Evolutionary conservation across 2,888 invertebrate species (phyloP).

Genomic region (Acanthococcus lagerstroemiae): DNA sequence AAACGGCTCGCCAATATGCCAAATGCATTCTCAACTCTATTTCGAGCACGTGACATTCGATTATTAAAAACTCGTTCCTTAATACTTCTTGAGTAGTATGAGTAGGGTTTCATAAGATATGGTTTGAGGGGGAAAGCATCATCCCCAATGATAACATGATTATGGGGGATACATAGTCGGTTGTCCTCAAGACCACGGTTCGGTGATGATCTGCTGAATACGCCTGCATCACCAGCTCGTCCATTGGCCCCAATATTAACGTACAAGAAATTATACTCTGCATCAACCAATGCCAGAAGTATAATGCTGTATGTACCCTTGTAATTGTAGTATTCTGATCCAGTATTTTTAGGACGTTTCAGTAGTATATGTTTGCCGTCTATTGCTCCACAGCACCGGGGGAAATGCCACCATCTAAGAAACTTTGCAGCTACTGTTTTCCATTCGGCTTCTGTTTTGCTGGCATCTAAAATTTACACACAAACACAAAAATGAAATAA

Average conservation of each 20-base stretch:
- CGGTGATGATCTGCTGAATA: slow-evolving; percentile 5
- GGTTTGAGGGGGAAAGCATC: slow-evolving; percentile 11
- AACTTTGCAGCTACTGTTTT: slow-evolving; percentile 1
- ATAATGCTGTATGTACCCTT: slow-evolving; percentile 24
- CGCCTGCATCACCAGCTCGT: slow-evolving; percentile 12
- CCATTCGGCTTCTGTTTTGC: slow-evolving; percentile 24
- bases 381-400: slow-evolving; percentile 16
- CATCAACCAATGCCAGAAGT: slow-evolving; percentile 26
- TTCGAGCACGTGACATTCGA: neutral
- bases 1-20: neutral
- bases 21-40: neutral
- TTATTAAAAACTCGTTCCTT: slow-evolving; percentile 7
- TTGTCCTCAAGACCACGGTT: neutral
- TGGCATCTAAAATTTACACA: slow-evolving; percentile 1
- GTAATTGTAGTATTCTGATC: slow-evolving; percentile 23
- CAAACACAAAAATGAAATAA: neutral
- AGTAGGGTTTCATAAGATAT: slow-evolving; percentile 11
- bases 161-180: neutral
- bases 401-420: slow-evolving; percentile 15
- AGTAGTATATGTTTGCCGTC: slow-evolving; percentile 23
- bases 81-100: neutral
- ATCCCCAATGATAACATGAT: slow-evolving; percentile 23
- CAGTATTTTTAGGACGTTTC: neutral
- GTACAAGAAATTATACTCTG: slow-evolving; percentile 9
- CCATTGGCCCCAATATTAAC: slow-evolving; percentile 21